phyloP scores from a whole-genome alignment of 30 jellyfish, hydroid and myxozoan genomes.

The Pelagia noctiluca region DNA sequence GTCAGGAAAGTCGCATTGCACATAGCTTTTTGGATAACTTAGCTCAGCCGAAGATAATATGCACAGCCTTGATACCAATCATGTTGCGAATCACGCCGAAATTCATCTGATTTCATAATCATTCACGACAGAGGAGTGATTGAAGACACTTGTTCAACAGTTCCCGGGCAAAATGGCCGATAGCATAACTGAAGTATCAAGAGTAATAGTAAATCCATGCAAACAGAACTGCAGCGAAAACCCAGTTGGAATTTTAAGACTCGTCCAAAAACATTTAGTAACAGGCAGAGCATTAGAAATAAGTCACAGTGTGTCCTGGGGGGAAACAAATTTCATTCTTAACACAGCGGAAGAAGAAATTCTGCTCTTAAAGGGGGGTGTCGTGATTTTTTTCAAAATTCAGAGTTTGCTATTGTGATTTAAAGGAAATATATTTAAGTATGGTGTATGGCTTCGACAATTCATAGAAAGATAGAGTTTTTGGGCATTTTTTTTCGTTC shows the following conservation, averaged over 20 bases:
- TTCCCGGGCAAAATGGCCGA: neutral
- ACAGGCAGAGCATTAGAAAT: constrained; percentile 28
- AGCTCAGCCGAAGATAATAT: neutral
- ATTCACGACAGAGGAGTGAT: neutral
- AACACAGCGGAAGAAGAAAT: constrained; percentile 21
- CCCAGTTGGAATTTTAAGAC: constrained; percentile 14
- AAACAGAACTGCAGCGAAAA: neutral
- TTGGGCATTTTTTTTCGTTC: no score
- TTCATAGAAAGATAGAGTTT: no score
- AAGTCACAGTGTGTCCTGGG: neutral
- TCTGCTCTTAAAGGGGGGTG: no score
- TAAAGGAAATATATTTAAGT: no score
- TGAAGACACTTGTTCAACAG: constrained; percentile 2
- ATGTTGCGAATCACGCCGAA: neutral
- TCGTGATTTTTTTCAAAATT: no score
- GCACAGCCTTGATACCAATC: constrained; percentile 5
- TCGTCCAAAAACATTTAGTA: constrained; percentile 8
- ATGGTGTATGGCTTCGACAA: no score
- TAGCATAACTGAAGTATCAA: constrained; percentile 2
- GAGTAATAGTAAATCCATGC: neutral
- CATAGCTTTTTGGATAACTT: neutral
- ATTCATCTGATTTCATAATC: neutral
- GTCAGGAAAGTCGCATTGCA: constrained; percentile 1
- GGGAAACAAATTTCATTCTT: constrained; percentile 22
- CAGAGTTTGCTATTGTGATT: no score